Evolutionary conservation across 2,113 vertebrate genomes (phyloP).

Genomic region (Panurus biarmicus): DNA sequence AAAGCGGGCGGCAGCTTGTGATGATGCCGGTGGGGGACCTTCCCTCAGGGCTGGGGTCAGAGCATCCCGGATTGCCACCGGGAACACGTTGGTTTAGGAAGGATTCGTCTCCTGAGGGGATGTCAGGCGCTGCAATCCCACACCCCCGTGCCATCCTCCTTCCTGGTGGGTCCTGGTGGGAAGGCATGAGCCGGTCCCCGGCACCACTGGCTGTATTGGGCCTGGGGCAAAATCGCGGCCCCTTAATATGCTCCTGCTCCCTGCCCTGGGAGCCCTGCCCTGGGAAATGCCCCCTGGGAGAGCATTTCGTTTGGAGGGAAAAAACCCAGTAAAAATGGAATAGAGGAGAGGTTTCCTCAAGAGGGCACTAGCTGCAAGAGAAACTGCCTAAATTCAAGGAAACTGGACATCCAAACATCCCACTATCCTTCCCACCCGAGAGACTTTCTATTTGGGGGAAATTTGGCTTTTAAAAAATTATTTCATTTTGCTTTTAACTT

Average conservation of each 20-base stretch:
- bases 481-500: background rate
- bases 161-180: background rate
- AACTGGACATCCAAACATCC: background rate
- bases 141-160: background rate
- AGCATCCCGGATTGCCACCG: background rate
- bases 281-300: too few relatives aligned
- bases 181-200: rapidly evolving
- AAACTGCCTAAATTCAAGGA: background rate
- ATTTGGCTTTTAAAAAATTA: too few relatives aligned
- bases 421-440: rapidly evolving
- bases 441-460: background rate
- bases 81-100: rapidly evolving
- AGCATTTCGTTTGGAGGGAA: rapidly evolving
- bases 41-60: background rate
- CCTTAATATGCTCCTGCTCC: background rate
- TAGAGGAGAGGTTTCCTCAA: background rate
- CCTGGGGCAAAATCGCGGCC: background rate
- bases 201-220: rapidly evolving
- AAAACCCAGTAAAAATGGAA: rapidly evolving
- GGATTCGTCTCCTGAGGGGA: background rate
- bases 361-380: conserved; percentile 21
- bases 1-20: background rate
- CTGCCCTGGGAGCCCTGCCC: too few relatives aligned
- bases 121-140: background rate
- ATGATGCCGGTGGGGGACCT: background rate